Conservation (phyloP, 2,113 vertebrate genomes). For the Clarias gariepinus region DNA sequence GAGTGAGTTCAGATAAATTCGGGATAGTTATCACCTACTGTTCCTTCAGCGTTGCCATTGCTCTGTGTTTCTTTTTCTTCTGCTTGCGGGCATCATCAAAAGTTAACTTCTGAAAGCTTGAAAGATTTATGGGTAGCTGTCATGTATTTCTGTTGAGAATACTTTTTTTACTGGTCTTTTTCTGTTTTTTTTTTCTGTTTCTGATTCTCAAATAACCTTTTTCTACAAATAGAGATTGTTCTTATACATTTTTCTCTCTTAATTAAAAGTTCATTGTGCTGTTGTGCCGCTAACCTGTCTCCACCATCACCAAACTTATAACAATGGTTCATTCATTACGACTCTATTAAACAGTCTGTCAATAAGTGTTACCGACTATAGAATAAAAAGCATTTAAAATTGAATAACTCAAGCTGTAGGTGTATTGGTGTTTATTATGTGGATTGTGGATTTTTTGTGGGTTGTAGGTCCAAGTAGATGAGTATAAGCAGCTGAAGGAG, state of each 20-base stretch:
- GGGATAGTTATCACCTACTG: background rate
- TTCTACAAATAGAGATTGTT: background rate
- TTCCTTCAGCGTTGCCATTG: background rate
- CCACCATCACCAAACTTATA: background rate
- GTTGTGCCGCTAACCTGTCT: background rate
- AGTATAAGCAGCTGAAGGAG: constrained; percentile 88
- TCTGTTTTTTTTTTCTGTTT: background rate
- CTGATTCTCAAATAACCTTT: background rate
- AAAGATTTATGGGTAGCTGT: background rate
- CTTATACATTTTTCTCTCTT: background rate
- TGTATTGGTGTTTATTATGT: background rate
- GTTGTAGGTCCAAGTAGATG: constrained; percentile 85
- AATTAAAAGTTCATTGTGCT: background rate
- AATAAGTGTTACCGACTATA: background rate
- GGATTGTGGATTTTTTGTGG: constrained; percentile 2
- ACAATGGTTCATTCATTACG: background rate
- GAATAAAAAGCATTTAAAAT: background rate
- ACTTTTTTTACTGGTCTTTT: background rate
- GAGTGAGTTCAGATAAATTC: background rate
- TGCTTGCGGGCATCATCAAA: background rate
- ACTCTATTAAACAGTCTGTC: background rate
- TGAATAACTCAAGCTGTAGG: constrained; percentile 1
- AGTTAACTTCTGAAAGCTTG: background rate
- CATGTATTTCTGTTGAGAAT: background rate
- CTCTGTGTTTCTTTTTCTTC: constrained; percentile 24